Base-by-base conservation (phyloP, 1,140 invertebrate genomes). In the Brachionus sp. region DNA sequence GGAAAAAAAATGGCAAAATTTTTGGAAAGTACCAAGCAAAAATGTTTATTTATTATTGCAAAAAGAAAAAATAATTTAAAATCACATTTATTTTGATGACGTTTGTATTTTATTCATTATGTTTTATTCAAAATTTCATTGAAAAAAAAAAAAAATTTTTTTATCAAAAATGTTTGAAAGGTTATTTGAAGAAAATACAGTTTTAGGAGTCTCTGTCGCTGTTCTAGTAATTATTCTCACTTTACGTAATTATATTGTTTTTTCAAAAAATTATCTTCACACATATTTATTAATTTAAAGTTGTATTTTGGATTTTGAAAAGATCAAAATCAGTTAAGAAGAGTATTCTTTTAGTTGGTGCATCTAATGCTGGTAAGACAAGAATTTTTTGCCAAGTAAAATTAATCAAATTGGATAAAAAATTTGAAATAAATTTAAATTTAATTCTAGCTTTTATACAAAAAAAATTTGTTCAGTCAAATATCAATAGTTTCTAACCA, bases 321-420 rank as follows among this genome's bases (percentile, higher is more conserved):
- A 19, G 10, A 46, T 25, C 6, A 9, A 75, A 46, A 46, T 12
- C 19, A 10, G 16, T 19, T 5, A 75, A 33, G 19, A 66, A 80
- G 16, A 80, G 57, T 57, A 10, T 80, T 10, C 23, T 57, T 23
- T 62, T 80, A 44, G n/a, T 80, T 5, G 77, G 77, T 6, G 7
- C 39, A 25, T 62, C 50, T 7, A 66, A 66, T 19, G 57, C 77
- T 16, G 77, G 77, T 25, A 80, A 80, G n/a, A 80, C 77, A 66
- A 62, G 50, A 29, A 5, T 80, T 57, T 46, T 80, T 10, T 80
- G 77, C 44, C 75, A 78, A 50, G 75, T 78, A 78, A 78, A 62
- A 29, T 37, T 70, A n/a, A 50, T 77, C 23, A 42, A 37, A 7
- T 4, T 35, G n/a, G n/a, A n/a, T 33, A 29, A n/a, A n/a, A n/a